phyloP scores from a whole-genome alignment of 2,113 vertebrate genomes.

The Seriola aureovittata region DNA sequence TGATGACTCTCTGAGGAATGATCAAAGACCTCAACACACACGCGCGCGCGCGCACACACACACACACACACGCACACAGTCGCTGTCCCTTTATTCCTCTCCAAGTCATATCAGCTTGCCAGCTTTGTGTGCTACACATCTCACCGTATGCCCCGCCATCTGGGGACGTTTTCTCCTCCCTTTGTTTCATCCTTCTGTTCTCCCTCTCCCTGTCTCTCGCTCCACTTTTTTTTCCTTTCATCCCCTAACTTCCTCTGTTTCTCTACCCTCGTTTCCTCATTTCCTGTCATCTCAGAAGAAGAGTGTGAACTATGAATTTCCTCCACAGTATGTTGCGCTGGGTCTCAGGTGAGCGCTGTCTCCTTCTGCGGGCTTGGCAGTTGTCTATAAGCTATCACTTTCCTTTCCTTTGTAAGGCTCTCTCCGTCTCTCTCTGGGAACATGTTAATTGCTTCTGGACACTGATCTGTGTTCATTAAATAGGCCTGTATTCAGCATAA shows the following conservation, averaged over 20 bases:
- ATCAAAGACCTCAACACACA: constrained; percentile 46
- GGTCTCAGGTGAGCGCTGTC: constrained; percentile 69
- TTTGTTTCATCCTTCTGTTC: constrained; percentile 64
- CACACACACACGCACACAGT: constrained; percentile 21
- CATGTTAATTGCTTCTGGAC: constrained; percentile 80
- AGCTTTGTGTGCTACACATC: constrained; percentile 67
- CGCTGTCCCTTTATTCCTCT: constrained; percentile 52
- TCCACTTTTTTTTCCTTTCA: constrained; percentile 37
- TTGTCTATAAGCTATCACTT: constrained; percentile 29
- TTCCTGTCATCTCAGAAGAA: constrained; percentile 53
- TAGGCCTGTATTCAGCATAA: constrained; percentile 45
- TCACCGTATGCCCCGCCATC: constrained; percentile 75
- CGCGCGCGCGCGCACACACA: background rate
- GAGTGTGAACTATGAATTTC: constrained; percentile 60
- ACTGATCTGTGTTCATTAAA: constrained; percentile 73
- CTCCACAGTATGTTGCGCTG: constrained; percentile 17
- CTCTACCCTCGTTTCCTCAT: constrained; percentile 25
- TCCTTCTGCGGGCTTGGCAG: constrained; percentile 59
- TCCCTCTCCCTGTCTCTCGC: constrained; percentile 23
- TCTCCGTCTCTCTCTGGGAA: constrained; percentile 40
- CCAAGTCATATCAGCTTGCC: constrained; percentile 68
- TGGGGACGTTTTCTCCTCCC: constrained; percentile 63
- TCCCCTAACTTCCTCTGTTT: constrained; percentile 18
- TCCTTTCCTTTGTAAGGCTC: constrained; percentile 45
- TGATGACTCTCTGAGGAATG: constrained; percentile 29